Evolutionary conservation across 2,888 invertebrate genomes (phyloP).

Genomic region (Lathronympha strigana): DNA sequence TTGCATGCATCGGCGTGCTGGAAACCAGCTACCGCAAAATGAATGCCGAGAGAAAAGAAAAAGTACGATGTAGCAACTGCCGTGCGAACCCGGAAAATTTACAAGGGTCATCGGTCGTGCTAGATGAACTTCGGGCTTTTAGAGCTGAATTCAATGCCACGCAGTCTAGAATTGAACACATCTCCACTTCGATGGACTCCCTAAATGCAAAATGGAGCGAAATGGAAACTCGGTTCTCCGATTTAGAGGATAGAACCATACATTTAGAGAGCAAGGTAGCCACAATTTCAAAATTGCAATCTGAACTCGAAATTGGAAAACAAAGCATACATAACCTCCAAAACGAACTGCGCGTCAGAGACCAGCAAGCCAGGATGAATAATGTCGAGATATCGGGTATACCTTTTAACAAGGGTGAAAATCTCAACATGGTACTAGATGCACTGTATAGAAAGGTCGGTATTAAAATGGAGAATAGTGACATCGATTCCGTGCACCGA

Average conservation of each 20-base stretch:
- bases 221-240: background rate
- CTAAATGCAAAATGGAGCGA: background rate
- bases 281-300: background rate
- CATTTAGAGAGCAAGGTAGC: background rate
- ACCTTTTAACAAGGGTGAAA: background rate
- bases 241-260: background rate
- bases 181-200: background rate
- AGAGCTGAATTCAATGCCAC: background rate
- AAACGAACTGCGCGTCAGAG: no score
- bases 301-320: background rate
- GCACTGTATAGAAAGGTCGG: background rate
- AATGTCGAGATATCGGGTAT: background rate
- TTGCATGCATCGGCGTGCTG: background rate
- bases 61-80: background rate
- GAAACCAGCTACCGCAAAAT: constrained; percentile 12
- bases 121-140: background rate
- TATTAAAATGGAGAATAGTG: background rate
- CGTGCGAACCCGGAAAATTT: background rate
- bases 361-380: no score
- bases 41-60: background rate
- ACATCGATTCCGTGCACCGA: background rate
- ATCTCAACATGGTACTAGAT: background rate
- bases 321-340: no score
- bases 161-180: background rate
- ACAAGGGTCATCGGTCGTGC: background rate